phyloP scores from a whole-genome alignment of 2,113 vertebrate species.

The Laterallus jamaicensis region DNA sequence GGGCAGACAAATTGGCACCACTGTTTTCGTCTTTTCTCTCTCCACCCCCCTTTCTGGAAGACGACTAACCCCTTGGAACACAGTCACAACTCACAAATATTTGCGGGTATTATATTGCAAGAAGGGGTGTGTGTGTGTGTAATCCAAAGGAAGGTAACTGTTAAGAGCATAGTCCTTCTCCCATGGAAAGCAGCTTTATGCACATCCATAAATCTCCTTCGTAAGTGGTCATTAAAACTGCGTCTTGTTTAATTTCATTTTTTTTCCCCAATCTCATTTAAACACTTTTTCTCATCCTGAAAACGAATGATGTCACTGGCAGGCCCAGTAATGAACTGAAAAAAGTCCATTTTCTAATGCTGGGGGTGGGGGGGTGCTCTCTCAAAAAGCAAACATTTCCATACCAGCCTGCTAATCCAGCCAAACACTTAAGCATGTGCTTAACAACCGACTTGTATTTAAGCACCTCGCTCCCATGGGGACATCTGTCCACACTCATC shows the following conservation, averaged over 20 bases:
- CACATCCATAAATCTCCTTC: slow-evolving; percentile 78
- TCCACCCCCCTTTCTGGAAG: slow-evolving; percentile 64
- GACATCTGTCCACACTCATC: slow-evolving; percentile 27
- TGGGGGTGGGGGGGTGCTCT: slow-evolving; percentile 33
- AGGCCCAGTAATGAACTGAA: slow-evolving; percentile 70
- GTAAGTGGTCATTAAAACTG: slow-evolving; percentile 81
- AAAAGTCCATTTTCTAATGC: slow-evolving; percentile 57
- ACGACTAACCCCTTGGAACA: slow-evolving; percentile 68
- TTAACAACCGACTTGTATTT: slow-evolving; percentile 5
- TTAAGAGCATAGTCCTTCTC: slow-evolving; percentile 76
- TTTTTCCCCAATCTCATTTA: slow-evolving; percentile 72
- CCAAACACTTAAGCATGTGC: slow-evolving; percentile 11
- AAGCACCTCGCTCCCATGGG: background rate
- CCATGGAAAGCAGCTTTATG: slow-evolving; percentile 80
- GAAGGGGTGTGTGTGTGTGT: background rate
- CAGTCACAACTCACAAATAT: slow-evolving; percentile 82
- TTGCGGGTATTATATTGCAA: slow-evolving; percentile 82
- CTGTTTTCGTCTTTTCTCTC: slow-evolving; percentile 44
- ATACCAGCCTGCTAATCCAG: slow-evolving; percentile 36
- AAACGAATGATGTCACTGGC: slow-evolving; percentile 79
- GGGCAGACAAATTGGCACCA: slow-evolving; percentile 86
- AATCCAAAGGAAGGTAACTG: slow-evolving; percentile 74
- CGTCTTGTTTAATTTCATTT: slow-evolving; percentile 74
- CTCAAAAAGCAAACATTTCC: slow-evolving; percentile 68
- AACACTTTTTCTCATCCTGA: slow-evolving; percentile 77